Evolutionary conservation across 2,113 vertebrate species (phyloP), one percentile per base, ranked within the genome.

Genomic region (Oncorhynchus clarkii): DNA sequence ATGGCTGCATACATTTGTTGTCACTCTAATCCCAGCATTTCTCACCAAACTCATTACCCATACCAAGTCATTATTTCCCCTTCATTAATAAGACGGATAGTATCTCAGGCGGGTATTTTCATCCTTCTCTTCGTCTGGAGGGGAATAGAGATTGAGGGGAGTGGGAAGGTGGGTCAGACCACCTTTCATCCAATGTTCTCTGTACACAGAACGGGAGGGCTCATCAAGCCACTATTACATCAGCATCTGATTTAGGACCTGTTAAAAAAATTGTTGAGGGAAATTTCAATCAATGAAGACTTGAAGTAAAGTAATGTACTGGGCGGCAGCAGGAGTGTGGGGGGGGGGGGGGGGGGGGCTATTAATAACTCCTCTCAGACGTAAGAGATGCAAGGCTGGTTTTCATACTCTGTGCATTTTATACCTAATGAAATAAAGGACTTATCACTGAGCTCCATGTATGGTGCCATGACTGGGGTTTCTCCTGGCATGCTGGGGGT

Each of bases 401-500:
- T 64, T 64, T n/a, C 20, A 64, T 64, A 22, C 66, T 8, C 34
- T 20, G 8, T 24, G 68, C 39, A n/a, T 70, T 48, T 70, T n/a
- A 70, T 48, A 70, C 68, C 39, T n/a, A 22, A 2, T 12, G 34
- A 64, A 71, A 69, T 83, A 76, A 86, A 81, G 71, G 75, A 77
- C 81, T 82, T 84, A 85, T 83, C 84, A 65, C 73, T 73, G 66
- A 81, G 70, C 69, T 71, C 29, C 24, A n/a, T 71, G 69, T 9
- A 77, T 22, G 2, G 29, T 48, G n/a, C 45, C 16, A n/a, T 75
- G 73, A 80, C 62, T 8, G 29, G 20, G 4, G 45, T 77, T 72
- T 75, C 67, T 75, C 59, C 12, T 69, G 2, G 70, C 70, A 45
- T 71, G 34, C 72, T 73, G 75, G 72, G 72, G 74, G 74, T 77